Conservation (phyloP, 2,797 vertebrate species). For the Sebastes cheni region DNA sequence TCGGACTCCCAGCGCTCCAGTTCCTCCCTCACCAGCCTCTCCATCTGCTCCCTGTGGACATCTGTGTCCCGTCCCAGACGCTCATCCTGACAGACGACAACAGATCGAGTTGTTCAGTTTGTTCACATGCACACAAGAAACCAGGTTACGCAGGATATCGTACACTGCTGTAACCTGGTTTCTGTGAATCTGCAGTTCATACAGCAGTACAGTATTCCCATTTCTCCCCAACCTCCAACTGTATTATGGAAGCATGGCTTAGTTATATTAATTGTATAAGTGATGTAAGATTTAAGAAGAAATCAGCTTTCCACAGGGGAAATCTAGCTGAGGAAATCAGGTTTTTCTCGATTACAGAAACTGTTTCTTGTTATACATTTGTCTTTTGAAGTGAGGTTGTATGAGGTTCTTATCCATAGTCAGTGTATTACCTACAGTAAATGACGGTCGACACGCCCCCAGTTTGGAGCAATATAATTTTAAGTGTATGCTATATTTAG, state of each 20-base stretch:
- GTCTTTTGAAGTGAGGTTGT: no score
- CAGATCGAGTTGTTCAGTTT: neutral
- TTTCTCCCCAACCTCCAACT: neutral
- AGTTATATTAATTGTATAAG: neutral
- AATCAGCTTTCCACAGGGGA: no score
- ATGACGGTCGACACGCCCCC: fast-evolving
- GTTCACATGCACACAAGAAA: neutral
- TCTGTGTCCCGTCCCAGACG: slow-evolving; percentile 89
- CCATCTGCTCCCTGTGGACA: slow-evolving; percentile 92
- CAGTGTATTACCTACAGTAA: no score
- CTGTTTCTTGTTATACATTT: neutral
- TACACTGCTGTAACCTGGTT: neutral
- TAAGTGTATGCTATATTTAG: no score
- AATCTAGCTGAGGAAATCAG: neutral
- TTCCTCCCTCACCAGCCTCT: slow-evolving; percentile 92
- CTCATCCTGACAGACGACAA: slow-evolving; percentile 85
- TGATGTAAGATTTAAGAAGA: neutral
- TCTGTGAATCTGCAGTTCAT: neutral
- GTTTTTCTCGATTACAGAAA: neutral
- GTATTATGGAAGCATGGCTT: neutral
- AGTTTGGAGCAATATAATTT: no score
- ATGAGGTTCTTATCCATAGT: no score
- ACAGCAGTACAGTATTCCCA: neutral
- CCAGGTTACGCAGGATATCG: neutral
- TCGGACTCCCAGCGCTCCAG: slow-evolving; percentile 95